Evolutionary conservation across 1,140 invertebrate genomes (phyloP).

Genomic region (Harpegnathos saltator): DNA sequence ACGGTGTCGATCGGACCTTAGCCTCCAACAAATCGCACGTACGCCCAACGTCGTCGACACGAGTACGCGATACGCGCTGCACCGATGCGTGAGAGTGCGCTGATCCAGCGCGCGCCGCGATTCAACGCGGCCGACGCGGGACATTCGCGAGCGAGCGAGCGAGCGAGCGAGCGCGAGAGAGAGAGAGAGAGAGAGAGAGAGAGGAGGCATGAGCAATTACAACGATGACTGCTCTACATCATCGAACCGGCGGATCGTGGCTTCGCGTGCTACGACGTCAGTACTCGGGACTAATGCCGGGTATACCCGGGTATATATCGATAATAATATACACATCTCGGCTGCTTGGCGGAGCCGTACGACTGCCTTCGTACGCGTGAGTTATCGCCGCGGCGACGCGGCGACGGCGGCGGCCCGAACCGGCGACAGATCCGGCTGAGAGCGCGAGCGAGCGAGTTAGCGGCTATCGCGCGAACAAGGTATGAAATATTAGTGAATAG

Average conservation of each 20-base stretch:
- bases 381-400: slow-evolving; percentile 34
- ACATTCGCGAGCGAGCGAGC: slow-evolving; percentile 51
- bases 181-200: not conserved
- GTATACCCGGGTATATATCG: not conserved
- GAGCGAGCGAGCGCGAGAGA: not conserved
- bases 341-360: too few relatives aligned
- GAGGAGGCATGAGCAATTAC: slow-evolving; percentile 59
- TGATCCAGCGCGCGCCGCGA: slow-evolving; percentile 21
- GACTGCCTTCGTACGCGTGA: slow-evolving; percentile 24
- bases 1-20: slow-evolving; percentile 57
- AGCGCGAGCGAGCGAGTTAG: slow-evolving; percentile 1
- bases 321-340: slow-evolving; percentile 37
- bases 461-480: slow-evolving; percentile 37
- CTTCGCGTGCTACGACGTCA: slow-evolving; percentile 35
- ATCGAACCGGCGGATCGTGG: slow-evolving; percentile 27
- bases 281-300: slow-evolving; percentile 18
- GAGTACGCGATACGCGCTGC: slow-evolving; percentile 34
- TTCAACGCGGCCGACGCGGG: slow-evolving; percentile 47
- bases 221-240: slow-evolving; percentile 51
- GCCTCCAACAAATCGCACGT: slow-evolving; percentile 62
- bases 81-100: slow-evolving; percentile 24
- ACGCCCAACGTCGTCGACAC: slow-evolving; percentile 62
- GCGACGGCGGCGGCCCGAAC: not conserved
- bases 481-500: slow-evolving; percentile 62
- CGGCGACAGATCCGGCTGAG: slow-evolving; percentile 29